Conservation (phyloP, 1,140 invertebrate species). For the Pogonus chalceus region DNA sequence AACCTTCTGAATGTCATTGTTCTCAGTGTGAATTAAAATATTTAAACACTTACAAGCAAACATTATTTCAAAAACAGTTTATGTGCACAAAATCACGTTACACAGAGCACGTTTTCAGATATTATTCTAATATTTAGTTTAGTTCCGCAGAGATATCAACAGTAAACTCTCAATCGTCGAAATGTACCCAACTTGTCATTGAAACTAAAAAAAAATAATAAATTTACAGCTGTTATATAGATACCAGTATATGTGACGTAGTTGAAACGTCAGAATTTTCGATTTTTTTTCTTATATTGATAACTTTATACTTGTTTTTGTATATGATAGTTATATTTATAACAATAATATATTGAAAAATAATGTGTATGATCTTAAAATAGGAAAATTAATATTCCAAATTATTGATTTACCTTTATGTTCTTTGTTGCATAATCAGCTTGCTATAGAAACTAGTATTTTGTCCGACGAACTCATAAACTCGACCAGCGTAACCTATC, state of each 20-base stretch:
- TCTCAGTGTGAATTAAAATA: constrained; percentile 37
- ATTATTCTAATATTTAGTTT: not conserved
- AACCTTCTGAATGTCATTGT: constrained; percentile 30
- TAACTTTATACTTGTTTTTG: not conserved
- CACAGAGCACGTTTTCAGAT: not conserved
- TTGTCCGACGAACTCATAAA: too few species aligned
- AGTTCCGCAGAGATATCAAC: constrained; percentile 2
- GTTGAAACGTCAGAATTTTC: not conserved
- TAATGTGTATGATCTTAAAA: not conserved
- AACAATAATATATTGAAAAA: not conserved
- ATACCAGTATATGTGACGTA: not conserved
- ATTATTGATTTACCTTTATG: not conserved
- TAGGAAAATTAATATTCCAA: not conserved
- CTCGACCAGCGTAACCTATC: not conserved
- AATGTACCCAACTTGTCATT: constrained; percentile 6
- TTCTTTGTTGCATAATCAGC: constrained; percentile 5
- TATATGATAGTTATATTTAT: too few species aligned
- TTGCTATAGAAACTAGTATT: not conserved
- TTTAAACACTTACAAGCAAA: constrained; percentile 42
- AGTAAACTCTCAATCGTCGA: constrained; percentile 1
- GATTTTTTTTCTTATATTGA: not conserved
- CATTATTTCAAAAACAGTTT: constrained; percentile 1
- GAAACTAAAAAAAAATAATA: constrained; percentile 6
- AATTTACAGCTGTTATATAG: constrained; percentile 9
- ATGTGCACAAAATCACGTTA: not conserved